Evolutionary conservation across 2,797 vertebrate genomes (phyloP), one percentile per base, ranked within the genome.

Genomic region (Anguilla pacifica): DNA sequence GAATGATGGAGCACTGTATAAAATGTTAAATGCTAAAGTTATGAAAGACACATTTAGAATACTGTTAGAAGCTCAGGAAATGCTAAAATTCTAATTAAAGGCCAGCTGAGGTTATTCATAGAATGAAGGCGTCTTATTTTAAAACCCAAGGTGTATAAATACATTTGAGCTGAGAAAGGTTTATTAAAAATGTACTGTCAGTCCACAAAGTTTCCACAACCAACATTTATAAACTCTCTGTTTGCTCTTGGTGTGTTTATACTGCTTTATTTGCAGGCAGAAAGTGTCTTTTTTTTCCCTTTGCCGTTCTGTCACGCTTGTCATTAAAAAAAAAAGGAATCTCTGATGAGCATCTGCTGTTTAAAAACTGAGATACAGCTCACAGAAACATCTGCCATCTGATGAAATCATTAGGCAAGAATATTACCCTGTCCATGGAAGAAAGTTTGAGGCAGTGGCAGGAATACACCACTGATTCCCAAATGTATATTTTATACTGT

Each of bases 361-460:
- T 25, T 81, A 81, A 51, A 39, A 81, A 81, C 77, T 9, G 46
- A 49, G 46, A 81, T 51, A 49, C 17, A 25, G 77, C 43, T 81
- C 19, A n/a, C 22, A 81, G 22, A 49, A 49, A 81, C 77, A 81
- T 81, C 77, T 81, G 77, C 77, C 49, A 81, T 25, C 77, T 49
- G 77, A 81, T 51, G 22, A 49, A 81, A 81, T 81, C 77, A 81
- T 81, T 49, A 49, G 39, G 46, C 17, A 49, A 51, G 77, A 25
- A 81, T 81, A 81, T 81, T 81, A 81, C 22, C 2, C 72, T 77
- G 13, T 51, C 77, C n/a, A n/a, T 49, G 49, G 39, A 81, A 25
- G 43, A 49, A 49, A 81, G 19, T 25, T 4, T n/a, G 22, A 25
- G 43, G 77, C 61, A 81, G 77, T 81, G 22, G 43, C 17, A 25